A percentile compares a stretch with the other conserved stretches of the same genome.
Conservation (phyloP, 2,113 vertebrate species). For the Origma solitaria region DNA sequence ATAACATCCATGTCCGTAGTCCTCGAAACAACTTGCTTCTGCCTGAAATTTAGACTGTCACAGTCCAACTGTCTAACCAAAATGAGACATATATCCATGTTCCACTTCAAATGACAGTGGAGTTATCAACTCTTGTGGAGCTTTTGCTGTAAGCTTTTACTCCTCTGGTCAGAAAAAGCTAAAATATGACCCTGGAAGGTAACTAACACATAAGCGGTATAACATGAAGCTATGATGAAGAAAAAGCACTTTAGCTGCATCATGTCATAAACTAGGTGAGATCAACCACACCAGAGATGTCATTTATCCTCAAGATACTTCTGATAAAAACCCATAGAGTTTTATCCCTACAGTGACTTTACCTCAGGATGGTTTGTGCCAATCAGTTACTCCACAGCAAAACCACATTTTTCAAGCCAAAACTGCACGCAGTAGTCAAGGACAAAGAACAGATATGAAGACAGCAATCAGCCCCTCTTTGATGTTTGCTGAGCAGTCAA, state of each 20-base stretch:
- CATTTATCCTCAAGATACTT: background rate
- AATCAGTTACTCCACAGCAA: background rate
- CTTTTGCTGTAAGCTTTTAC: background rate
- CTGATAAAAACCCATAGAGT: background rate
- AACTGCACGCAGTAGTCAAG: background rate
- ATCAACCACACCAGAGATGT: background rate
- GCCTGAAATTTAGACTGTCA: background rate
- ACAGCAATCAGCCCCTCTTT: background rate
- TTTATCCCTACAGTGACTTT: background rate
- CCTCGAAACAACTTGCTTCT: background rate
- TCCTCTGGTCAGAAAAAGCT: background rate
- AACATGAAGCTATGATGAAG: background rate
- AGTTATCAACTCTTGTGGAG: background rate
- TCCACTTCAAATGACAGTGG: background rate
- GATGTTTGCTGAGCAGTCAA: background rate
- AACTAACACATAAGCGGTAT: background rate
- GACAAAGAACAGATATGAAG: background rate
- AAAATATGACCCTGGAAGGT: background rate
- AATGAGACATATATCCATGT: background rate
- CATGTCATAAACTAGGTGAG: background rate
- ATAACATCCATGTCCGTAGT: background rate
- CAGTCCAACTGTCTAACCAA: background rate
- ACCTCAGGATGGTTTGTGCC: background rate
- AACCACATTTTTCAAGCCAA: background rate
- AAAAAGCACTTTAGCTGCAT: background rate